These are phyloP conservation scores for Holocentrus rufus DNA, from an alignment of 2,797 vertebrate genomes.

Conservation along the genomic window DNA sequence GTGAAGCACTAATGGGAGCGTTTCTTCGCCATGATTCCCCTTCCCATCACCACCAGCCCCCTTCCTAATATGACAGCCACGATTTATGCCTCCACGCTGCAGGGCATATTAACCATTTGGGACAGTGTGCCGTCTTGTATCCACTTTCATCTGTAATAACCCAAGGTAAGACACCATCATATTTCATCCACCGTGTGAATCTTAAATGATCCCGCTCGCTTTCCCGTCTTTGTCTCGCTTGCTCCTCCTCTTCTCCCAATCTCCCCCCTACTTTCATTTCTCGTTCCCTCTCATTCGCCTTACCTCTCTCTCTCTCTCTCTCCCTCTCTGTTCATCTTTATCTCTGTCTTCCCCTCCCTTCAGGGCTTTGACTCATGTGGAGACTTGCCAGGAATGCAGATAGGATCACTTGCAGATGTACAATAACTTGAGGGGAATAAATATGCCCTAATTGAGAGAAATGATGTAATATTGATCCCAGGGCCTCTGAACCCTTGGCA, in stretches of 20 bases:
- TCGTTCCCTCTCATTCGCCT: slow-evolving; percentile 43
- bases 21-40: slow-evolving; percentile 40
- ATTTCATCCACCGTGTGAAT: slow-evolving; percentile 74
- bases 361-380: slow-evolving; percentile 51
- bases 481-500: slow-evolving; percentile 71
- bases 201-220: slow-evolving; percentile 64
- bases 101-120: slow-evolving; percentile 71
- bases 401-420: slow-evolving; percentile 70
- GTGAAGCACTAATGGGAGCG: slow-evolving; percentile 66
- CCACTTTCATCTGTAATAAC: slow-evolving; percentile 77
- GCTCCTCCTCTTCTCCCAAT: slow-evolving; percentile 45
- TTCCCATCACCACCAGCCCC: slow-evolving; percentile 42
- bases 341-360: slow-evolving; percentile 43
- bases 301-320: slow-evolving; percentile 21
- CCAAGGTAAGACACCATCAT: slow-evolving; percentile 69
- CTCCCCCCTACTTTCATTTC: slow-evolving; percentile 44
- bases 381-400: slow-evolving; percentile 72
- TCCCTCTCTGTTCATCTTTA: slow-evolving; percentile 54
- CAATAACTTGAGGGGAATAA: slow-evolving; percentile 78
- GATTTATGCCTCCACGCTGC: slow-evolving; percentile 64
- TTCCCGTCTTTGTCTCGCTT: slow-evolving; percentile 26
- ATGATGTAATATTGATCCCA: slow-evolving; percentile 76
- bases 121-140: slow-evolving; percentile 69
- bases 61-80: slow-evolving; percentile 61
- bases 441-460: slow-evolving; percentile 80